phyloP scores from a whole-genome alignment of 2,888 invertebrate genomes.

The Polymixis lichenea region DNA sequence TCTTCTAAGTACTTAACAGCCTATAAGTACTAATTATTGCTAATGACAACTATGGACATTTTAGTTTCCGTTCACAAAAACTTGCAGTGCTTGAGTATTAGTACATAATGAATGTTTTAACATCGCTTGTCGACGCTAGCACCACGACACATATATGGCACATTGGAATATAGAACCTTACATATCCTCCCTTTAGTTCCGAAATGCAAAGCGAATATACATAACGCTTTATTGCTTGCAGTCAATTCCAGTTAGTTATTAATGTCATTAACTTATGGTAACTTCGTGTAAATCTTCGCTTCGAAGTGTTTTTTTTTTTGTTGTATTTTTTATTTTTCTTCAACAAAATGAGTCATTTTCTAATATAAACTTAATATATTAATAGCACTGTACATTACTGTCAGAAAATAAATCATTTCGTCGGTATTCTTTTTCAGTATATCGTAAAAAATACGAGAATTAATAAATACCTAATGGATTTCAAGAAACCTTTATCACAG shows the following conservation, averaged over 20 bases:
- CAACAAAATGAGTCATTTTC: constrained; percentile 62
- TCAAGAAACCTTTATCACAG: constrained; percentile 70
- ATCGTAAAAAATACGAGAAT: constrained; percentile 63
- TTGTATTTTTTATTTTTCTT: constrained; percentile 50
- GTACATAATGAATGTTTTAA: constrained; percentile 55
- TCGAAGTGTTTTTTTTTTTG: constrained; percentile 54
- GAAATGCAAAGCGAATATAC: constrained; percentile 74
- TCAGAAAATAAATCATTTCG: constrained; percentile 67
- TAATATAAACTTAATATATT: constrained; percentile 51
- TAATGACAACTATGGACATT: constrained; percentile 70
- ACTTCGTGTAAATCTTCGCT: constrained; percentile 64
- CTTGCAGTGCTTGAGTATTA: constrained; percentile 67
- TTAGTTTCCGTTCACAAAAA: constrained; percentile 55
- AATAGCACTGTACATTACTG: constrained; percentile 68
- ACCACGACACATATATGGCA: constrained; percentile 81
- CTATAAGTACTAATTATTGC: constrained; percentile 80
- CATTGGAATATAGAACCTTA: constrained; percentile 76
- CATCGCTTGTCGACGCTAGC: constrained; percentile 72
- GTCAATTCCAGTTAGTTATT: constrained; percentile 77
- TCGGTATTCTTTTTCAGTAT: constrained; percentile 46
- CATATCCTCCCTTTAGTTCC: constrained; percentile 63
- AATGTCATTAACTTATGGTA: constrained; percentile 69
- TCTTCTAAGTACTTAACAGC: constrained; percentile 75
- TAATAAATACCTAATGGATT: constrained; percentile 67
- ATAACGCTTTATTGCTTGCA: constrained; percentile 78